phyloP scores from a whole-genome alignment of 2,113 vertebrate genomes.

The Daphoenositta chrysoptera region DNA sequence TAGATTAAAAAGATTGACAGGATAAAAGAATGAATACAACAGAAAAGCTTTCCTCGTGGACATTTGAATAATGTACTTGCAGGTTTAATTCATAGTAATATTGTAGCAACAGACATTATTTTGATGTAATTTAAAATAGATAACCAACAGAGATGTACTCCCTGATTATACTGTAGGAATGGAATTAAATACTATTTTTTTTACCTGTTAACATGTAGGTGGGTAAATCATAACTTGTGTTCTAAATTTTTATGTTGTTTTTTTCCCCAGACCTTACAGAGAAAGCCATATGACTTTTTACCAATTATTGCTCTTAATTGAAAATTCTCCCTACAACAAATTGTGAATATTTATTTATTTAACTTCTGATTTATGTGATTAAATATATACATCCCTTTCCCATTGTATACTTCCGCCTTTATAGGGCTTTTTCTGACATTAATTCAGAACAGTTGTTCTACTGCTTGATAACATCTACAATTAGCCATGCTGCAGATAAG shows the following conservation, averaged over 20 bases:
- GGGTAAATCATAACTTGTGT: neutral
- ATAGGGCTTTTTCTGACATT: neutral
- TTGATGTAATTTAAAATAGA: neutral
- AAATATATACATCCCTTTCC: neutral
- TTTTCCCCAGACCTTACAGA: neutral
- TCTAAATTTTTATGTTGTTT: neutral
- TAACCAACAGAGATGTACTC: neutral
- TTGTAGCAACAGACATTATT: neutral
- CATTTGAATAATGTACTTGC: neutral
- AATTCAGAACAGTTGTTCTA: neutral
- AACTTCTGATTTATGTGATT: neutral
- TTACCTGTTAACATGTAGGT: rapidly evolving
- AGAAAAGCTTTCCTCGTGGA: neutral
- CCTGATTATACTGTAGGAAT: neutral
- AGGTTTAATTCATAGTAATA: neutral
- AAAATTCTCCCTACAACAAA: neutral
- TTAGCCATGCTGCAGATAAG: neutral
- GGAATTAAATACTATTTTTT: neutral
- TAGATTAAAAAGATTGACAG: neutral
- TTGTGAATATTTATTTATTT: neutral
- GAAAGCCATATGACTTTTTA: neutral
- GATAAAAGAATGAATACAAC: neutral
- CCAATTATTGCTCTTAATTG: neutral
- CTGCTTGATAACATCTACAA: neutral
- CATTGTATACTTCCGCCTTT: neutral